phyloP scores from a whole-genome alignment of 2,888 invertebrate species.

The Lepidochrysops patricia region DNA sequence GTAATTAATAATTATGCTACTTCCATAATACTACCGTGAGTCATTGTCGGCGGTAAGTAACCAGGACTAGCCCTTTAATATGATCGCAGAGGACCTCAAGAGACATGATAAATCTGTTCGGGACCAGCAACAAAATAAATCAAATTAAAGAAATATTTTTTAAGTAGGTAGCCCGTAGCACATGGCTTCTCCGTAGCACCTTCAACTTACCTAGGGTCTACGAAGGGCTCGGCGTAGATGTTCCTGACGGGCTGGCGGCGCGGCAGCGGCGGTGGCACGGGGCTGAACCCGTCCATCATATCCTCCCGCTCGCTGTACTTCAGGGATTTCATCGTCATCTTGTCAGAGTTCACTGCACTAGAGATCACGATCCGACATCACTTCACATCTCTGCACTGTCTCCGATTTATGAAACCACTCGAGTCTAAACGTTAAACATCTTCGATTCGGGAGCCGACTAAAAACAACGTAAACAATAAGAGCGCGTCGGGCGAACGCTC shows the following conservation, averaged over 20 bases:
- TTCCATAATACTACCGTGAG: too few species aligned
- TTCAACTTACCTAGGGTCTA: slow-evolving; percentile 71
- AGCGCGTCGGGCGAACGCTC: slow-evolving; percentile 27
- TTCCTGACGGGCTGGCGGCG: slow-evolving; percentile 77
- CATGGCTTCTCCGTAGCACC: neutral
- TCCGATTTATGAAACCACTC: slow-evolving; percentile 34
- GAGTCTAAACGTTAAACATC: slow-evolving; percentile 31
- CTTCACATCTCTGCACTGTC: slow-evolving; percentile 55
- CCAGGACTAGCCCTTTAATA: too few species aligned
- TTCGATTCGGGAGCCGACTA: slow-evolving; percentile 19
- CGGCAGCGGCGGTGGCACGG: slow-evolving; percentile 77
- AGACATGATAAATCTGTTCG: too few species aligned
- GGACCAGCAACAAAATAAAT: too few species aligned
- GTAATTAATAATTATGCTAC: too few species aligned
- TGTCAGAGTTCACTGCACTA: slow-evolving; percentile 59
- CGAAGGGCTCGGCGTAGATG: slow-evolving; percentile 79
- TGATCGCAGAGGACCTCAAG: too few species aligned
- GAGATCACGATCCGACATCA: slow-evolving; percentile 49
- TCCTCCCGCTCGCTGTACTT: slow-evolving; percentile 72
- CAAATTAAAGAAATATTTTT: too few species aligned
- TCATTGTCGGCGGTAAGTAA: too few species aligned
- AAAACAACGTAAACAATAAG: slow-evolving; percentile 18
- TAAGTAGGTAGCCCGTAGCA: too few species aligned
- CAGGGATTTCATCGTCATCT: slow-evolving; percentile 78
- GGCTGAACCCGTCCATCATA: slow-evolving; percentile 72